Evolutionary conservation across 2,113 vertebrate species (phyloP).

Genomic region (Dascyllus trimaculatus): DNA sequence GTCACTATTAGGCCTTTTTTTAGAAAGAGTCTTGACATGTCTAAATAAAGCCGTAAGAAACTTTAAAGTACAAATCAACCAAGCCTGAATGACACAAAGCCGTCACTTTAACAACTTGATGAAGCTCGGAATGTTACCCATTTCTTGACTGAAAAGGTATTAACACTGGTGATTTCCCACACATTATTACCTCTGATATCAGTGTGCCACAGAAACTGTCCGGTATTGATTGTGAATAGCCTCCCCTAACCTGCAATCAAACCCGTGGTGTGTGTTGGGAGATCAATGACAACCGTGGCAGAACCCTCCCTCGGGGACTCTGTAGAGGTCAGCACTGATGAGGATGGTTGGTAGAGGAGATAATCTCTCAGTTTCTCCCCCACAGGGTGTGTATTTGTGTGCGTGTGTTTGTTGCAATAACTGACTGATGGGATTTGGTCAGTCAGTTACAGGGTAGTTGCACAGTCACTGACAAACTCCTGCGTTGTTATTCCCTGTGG

Average conservation of each 20-base stretch:
- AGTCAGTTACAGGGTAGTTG: constrained; percentile 19
- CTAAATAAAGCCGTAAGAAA: no score
- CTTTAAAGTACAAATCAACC: no score
- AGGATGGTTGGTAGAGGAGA: constrained; percentile 63
- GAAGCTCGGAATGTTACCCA: background rate
- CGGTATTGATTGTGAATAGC: constrained; percentile 54
- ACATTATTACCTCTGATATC: constrained; percentile 37
- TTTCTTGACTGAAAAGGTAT: background rate
- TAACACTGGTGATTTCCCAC: constrained; percentile 9
- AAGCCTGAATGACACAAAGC: no score
- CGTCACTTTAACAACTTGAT: background rate
- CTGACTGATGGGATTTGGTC: constrained; percentile 47
- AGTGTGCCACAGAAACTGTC: constrained; percentile 50
- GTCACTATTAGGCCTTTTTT: no score
- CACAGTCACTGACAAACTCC: constrained; percentile 24
- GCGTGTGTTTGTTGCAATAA: constrained; percentile 18
- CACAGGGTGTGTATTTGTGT: constrained; percentile 39
- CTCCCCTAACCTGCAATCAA: constrained; percentile 40
- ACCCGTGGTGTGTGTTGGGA: constrained; percentile 32
- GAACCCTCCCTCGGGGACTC: constrained; percentile 40
- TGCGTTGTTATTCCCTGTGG: constrained; percentile 19
- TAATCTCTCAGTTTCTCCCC: constrained; percentile 53
- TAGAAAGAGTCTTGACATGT: no score
- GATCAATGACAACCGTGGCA: constrained; percentile 67
- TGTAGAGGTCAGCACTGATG: constrained; percentile 64